phyloP scores from a whole-genome alignment of 2,797 vertebrate genomes.

The Poecilia wingei region DNA sequence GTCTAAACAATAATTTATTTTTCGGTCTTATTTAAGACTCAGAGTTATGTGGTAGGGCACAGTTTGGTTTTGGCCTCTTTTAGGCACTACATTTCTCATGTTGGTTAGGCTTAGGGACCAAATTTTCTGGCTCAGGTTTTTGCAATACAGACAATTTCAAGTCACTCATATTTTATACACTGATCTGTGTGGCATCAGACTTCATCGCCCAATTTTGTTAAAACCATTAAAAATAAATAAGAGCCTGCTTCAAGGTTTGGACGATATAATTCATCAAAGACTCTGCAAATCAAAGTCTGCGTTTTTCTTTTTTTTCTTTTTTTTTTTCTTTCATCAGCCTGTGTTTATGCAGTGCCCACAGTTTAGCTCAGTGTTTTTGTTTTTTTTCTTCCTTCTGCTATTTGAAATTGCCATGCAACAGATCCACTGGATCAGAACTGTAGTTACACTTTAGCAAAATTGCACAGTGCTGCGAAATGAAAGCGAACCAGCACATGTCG shows the following conservation, averaged over 20 bases:
- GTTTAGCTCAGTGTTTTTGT: slow-evolving; percentile 6
- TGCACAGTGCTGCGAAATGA: slow-evolving; percentile 26
- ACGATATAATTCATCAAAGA: slow-evolving; percentile 51
- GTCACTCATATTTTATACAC: slow-evolving; percentile 21
- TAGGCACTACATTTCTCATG: background rate
- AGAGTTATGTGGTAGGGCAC: background rate
- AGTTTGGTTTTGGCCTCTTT: background rate
- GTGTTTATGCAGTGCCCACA: background rate
- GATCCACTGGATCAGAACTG: slow-evolving; percentile 37
- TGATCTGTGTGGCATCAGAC: slow-evolving; percentile 43
- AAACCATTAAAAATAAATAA: slow-evolving; percentile 25
- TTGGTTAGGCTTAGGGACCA: background rate
- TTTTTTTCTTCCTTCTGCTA: slow-evolving; percentile 21
- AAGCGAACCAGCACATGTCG: slow-evolving; percentile 36
- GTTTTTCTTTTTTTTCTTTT: background rate
- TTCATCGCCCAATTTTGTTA: slow-evolving; percentile 33
- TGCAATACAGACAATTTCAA: slow-evolving; percentile 32
- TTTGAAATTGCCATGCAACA: slow-evolving; percentile 8
- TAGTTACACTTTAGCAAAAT: slow-evolving; percentile 39
- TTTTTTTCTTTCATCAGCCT: slow-evolving; percentile 4
- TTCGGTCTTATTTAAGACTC: background rate
- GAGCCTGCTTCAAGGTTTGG: slow-evolving; percentile 16
- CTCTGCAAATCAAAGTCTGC: slow-evolving; percentile 29
- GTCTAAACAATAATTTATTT: background rate
- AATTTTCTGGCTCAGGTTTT: background rate